phyloP scores from a whole-genome alignment of 37 sponge, comb jelly and placozoan genomes.

The Mnemiopsis leidyi region DNA sequence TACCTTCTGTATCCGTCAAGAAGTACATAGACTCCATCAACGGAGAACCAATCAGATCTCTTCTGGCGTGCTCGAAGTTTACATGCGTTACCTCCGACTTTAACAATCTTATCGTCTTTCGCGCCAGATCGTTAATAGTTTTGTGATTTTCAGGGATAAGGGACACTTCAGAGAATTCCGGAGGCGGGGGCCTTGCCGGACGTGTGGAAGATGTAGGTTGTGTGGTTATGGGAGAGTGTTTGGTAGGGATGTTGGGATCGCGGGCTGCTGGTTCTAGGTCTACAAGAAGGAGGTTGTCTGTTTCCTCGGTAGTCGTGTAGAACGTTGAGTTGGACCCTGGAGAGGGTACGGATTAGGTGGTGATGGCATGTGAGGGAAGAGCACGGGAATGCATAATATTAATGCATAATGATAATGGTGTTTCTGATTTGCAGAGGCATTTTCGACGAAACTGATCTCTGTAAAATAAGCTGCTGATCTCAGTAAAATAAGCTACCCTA shows the following conservation, averaged over 20 bases:
- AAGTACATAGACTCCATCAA: background rate
- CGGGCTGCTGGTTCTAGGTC: background rate
- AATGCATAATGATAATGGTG: no score
- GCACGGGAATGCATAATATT: no score
- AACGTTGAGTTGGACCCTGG: background rate
- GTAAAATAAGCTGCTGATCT: no score
- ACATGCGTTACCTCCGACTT: constrained; percentile 32
- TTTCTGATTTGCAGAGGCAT: no score
- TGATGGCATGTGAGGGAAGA: no score
- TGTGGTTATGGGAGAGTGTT: background rate
- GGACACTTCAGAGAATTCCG: background rate
- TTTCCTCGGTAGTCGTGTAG: constrained; percentile 30
- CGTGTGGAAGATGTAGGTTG: background rate
- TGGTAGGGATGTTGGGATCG: background rate
- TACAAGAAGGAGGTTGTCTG: background rate
- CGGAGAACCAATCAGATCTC: constrained; percentile 5
- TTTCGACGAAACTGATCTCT: no score
- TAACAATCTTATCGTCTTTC: constrained; percentile 5
- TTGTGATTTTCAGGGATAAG: background rate
- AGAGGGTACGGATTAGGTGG: no score
- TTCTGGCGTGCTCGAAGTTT: constrained; percentile 9
- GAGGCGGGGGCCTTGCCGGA: background rate
- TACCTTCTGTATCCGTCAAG: constrained; percentile 32
- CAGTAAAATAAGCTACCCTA: no score
- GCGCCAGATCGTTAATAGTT: constrained; percentile 6